A percentile compares a stretch with the other conserved stretches of the same genome.
Conservation (phyloP, 92 coral and sea anemone species). For the Phenganax stokvisi region DNA sequence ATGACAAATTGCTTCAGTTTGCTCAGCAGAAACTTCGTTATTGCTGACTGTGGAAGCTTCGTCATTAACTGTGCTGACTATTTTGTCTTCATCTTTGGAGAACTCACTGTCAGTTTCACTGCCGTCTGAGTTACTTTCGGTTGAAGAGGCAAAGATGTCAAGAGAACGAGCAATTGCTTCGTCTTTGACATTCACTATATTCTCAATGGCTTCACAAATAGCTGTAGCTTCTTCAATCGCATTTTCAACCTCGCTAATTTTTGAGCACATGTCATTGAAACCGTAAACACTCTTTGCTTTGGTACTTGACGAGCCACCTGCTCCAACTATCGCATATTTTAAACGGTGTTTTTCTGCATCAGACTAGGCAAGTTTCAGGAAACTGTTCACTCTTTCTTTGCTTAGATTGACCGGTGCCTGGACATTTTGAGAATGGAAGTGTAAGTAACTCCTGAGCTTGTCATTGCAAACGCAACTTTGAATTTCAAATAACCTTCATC, state of each 20-base stretch:
- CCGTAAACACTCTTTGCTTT: conserved; percentile 38
- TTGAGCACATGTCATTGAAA: conserved; percentile 17
- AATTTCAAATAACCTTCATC: conserved; percentile 30
- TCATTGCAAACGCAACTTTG: conserved; percentile 28
- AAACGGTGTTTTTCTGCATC: conserved; percentile 30
- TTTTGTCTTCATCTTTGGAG: background rate
- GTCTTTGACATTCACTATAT: conserved; percentile 43
- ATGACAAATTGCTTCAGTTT: background rate
- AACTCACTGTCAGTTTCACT: conserved; percentile 10
- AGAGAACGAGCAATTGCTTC: conserved; percentile 11
- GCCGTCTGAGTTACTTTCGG: conserved; percentile 10
- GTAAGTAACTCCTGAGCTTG: conserved; percentile 24
- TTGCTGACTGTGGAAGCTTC: background rate
- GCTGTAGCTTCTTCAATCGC: conserved; percentile 43
- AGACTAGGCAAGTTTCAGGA: conserved; percentile 29
- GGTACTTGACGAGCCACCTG: conserved; percentile 27
- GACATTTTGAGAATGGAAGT: conserved; percentile 16
- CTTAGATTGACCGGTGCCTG: conserved; percentile 6
- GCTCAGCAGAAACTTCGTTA: background rate
- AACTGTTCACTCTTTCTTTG: conserved; percentile 19
- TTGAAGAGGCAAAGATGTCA: background rate
- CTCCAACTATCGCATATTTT: conserved; percentile 24
- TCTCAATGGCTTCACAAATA: conserved; percentile 43
- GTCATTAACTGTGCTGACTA: background rate
- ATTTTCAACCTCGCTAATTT: conserved; percentile 25